Conservation (phyloP, 2,888 invertebrate species). For the Scrobipalpa atriplicella region DNA sequence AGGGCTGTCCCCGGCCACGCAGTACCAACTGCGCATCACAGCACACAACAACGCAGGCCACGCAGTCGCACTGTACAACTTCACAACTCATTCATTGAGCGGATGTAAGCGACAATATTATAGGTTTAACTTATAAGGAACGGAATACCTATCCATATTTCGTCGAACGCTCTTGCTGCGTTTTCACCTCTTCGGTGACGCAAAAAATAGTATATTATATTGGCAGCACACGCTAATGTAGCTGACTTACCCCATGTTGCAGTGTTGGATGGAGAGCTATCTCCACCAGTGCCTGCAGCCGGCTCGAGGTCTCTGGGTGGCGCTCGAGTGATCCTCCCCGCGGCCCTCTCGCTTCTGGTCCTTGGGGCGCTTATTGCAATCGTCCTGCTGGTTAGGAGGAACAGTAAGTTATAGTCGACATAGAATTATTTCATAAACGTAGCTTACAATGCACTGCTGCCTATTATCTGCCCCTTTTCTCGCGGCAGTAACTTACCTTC, state of each 20-base stretch:
- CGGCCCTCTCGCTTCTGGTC: conserved; percentile 86
- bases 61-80: conserved; percentile 91
- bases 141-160: too few relatives aligned
- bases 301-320: conserved; percentile 86
- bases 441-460: too few relatives aligned
- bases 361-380: conserved; percentile 85
- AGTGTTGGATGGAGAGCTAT: conserved; percentile 84
- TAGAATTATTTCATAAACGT: too few relatives aligned
- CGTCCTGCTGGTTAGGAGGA: conserved; percentile 87
- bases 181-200: too few relatives aligned
- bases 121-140: too few relatives aligned
- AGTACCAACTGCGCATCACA: conserved; percentile 88
- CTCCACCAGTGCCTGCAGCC: conserved; percentile 86
- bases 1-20: conserved; percentile 89
- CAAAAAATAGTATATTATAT: too few relatives aligned
- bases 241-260: conserved; percentile 27
- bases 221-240: too few relatives aligned
- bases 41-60: conserved; percentile 95
- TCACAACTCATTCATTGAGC: conserved; percentile 90
- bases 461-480: too few relatives aligned
- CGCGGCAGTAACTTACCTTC: too few relatives aligned
- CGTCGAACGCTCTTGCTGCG: too few relatives aligned
- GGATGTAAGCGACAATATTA: conserved; percentile 84
- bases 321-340: conserved; percentile 85
- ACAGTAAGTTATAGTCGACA: conserved; percentile 86